These are phyloP conservation scores for Molossus molossus DNA, from an alignment of 2,797 vertebrate species.

Conservation along the genomic window DNA sequence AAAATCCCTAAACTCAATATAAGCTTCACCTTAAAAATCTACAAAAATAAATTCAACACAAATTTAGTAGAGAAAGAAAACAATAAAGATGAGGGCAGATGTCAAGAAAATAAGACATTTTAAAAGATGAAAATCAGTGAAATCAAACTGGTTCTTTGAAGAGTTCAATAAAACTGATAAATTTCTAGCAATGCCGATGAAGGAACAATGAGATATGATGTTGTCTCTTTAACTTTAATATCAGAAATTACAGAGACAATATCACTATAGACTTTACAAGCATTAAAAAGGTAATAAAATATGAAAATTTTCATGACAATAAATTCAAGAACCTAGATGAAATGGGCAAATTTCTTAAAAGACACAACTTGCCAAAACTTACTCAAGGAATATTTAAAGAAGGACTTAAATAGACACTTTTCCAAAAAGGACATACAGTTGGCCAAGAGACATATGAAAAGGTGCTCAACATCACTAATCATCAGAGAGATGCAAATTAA, in stretches of 20 bases:
- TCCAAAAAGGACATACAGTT: too few relatives aligned
- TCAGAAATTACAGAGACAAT: background rate
- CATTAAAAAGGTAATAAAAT: background rate
- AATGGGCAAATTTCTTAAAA: constrained; percentile 7
- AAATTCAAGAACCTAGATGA: background rate
- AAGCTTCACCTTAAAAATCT: background rate
- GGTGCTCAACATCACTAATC: too few relatives aligned
- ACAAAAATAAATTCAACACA: background rate
- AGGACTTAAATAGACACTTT: background rate
- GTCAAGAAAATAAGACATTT: background rate
- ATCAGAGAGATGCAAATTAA: too few relatives aligned
- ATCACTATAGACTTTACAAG: background rate
- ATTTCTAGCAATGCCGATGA: background rate
- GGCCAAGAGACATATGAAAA: too few relatives aligned
- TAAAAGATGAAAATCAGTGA: background rate
- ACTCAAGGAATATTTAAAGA: background rate
- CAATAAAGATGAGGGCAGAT: background rate
- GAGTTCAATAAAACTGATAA: background rate
- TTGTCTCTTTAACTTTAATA: background rate
- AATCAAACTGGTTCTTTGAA: background rate
- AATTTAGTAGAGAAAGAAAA: background rate
- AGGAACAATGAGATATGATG: background rate
- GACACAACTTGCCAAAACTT: background rate
- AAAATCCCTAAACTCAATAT: background rate
- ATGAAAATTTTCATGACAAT: background rate